A percentile compares a stretch with the other conserved stretches of the same genome.
Conservation (phyloP, 2,888 invertebrate species). For the Sinodicranocentrus sp. region DNA sequence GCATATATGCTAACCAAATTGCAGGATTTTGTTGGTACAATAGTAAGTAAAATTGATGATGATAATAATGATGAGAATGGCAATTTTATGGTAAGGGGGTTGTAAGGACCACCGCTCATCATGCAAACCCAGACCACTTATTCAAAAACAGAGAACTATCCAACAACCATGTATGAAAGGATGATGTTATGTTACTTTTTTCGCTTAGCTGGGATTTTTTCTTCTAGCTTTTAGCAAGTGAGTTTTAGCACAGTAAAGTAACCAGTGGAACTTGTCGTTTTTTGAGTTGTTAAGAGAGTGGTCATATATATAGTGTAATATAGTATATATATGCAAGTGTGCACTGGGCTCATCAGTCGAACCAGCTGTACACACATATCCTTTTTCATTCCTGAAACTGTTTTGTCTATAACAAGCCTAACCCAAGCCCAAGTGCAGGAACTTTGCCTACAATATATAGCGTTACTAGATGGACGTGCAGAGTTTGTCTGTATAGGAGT, state of each 20-base stretch:
- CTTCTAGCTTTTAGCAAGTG: conserved; percentile 5
- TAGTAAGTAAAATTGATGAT: conserved; percentile 46
- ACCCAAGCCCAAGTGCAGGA: neutral
- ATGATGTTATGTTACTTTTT: neutral
- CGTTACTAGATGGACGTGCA: neutral
- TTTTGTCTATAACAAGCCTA: neutral
- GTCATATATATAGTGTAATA: neutral
- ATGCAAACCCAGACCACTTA: conserved; percentile 16
- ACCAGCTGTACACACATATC: conserved; percentile 6
- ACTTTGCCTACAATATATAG: conserved; percentile 7
- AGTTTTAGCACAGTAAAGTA: conserved; percentile 16
- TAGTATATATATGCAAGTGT: neutral
- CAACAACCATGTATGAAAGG: neutral
- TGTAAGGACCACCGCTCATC: conserved; percentile 25
- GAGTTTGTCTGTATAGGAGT: neutral
- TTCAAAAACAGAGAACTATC: conserved; percentile 10
- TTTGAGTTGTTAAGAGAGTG: conserved; percentile 11
- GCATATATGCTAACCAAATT: neutral
- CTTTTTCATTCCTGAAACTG: neutral
- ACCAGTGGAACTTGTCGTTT: conserved; percentile 27
- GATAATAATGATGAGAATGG: conserved; percentile 42
- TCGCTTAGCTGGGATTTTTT: conserved; percentile 10
- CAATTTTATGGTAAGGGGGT: conserved; percentile 51
- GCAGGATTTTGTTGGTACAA: conserved; percentile 15
- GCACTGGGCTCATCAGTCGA: neutral